Percentiles rank a stretch among this genome's conserved stretches.
phyloP scores from a whole-genome alignment of 2,888 invertebrate genomes.

The Scelioninae gen. 1 region DNA sequence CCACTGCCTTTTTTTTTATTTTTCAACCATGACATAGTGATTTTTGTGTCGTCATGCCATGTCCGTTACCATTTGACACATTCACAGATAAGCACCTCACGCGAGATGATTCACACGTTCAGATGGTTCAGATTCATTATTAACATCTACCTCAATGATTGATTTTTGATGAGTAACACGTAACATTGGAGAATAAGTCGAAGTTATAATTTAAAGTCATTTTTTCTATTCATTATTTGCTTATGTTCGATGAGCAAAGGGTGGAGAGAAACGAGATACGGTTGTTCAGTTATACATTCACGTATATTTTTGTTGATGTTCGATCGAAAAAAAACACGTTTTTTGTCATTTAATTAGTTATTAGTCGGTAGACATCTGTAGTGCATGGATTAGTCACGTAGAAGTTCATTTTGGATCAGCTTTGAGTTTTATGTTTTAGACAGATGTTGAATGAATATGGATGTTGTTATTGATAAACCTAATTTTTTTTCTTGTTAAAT shows the following conservation, averaged over 20 bases:
- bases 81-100: slow-evolving; percentile 32
- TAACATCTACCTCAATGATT: slow-evolving; percentile 18
- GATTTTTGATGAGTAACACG: slow-evolving; percentile 18
- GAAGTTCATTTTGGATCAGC: no score
- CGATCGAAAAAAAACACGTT: slow-evolving; percentile 27
- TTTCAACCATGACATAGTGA: slow-evolving; percentile 28
- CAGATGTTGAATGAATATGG: no score
- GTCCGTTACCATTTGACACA: slow-evolving; percentile 45
- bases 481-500: not conserved
- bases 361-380: slow-evolving; percentile 29
- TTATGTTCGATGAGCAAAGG: slow-evolving; percentile 46
- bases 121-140: slow-evolving; percentile 30
- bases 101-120: slow-evolving; percentile 37
- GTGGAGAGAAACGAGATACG: slow-evolving; percentile 68
- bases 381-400: slow-evolving; percentile 61
- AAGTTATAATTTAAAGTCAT: not conserved
- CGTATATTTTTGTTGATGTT: slow-evolving; percentile 55
- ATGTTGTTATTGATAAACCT: no score
- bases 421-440: no score
- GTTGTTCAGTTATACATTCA: slow-evolving; percentile 48
- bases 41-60: slow-evolving; percentile 29
- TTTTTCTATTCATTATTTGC: not conserved
- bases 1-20: slow-evolving; percentile 3
- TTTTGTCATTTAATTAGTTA: slow-evolving; percentile 15
- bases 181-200: slow-evolving; percentile 5